A percentile compares a stretch with the other conserved stretches of the same genome.
Conservation (phyloP, 2,113 vertebrate genomes). For the Antidorcas marsupialis region DNA sequence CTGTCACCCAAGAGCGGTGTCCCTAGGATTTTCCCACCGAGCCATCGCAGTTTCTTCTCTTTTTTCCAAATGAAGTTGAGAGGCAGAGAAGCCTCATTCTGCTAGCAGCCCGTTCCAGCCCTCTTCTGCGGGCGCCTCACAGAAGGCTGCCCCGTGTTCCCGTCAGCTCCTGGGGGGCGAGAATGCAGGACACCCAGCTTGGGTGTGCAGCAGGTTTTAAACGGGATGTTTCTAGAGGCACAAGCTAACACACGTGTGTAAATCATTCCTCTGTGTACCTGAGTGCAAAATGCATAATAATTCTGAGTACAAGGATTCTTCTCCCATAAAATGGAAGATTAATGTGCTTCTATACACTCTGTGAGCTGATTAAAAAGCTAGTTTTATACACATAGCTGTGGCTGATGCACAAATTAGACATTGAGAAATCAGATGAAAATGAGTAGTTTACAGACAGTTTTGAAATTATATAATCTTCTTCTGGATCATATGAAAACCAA, state of each 20-base stretch:
- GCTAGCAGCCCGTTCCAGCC: background rate
- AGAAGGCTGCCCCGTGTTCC: accelerated
- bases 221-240: background rate
- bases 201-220: background rate
- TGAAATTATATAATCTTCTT: slow-evolving; percentile 36
- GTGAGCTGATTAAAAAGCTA: slow-evolving; percentile 40
- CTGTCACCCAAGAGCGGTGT: background rate
- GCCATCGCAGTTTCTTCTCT: too few relatives aligned
- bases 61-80: background rate
- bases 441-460: slow-evolving; percentile 61
- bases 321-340: slow-evolving; percentile 42
- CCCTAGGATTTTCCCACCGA: background rate
- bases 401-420: slow-evolving; percentile 68
- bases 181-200: accelerated
- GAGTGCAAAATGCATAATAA: background rate
- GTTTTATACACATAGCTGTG: slow-evolving; percentile 35
- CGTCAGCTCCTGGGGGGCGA: background rate
- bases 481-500: background rate
- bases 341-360: slow-evolving; percentile 38
- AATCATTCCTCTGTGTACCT: background rate
- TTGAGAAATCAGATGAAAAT: slow-evolving; percentile 70
- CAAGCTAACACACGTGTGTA: accelerated
- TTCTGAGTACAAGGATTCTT: background rate
- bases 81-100: background rate
- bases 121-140: accelerated